Percentiles rank a stretch among this genome's conserved stretches.
Evolutionary conservation across 2,113 vertebrate species (phyloP).

Genomic region (Micronisus gabar): DNA sequence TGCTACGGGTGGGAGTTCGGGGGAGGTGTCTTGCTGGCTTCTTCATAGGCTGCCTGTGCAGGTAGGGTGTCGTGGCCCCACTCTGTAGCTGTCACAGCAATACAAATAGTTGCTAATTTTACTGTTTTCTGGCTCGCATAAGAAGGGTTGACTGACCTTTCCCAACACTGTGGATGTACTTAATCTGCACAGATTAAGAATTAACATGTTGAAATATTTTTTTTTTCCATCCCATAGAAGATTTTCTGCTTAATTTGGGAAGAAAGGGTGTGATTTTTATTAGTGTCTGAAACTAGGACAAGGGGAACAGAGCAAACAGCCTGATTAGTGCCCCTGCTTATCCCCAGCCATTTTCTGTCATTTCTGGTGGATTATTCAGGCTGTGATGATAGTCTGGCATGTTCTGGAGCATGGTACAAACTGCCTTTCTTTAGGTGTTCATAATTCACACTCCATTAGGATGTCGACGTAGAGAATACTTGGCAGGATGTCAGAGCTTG

Average conservation of each 20-base stretch:
- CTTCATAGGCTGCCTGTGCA: not conserved
- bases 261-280: conserved; percentile 10
- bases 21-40: not conserved
- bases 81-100: not conserved
- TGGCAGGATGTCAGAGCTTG: conserved; percentile 31
- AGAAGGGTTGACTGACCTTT: not conserved
- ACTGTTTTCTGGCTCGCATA: not conserved
- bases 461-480: not conserved
- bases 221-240: not conserved
- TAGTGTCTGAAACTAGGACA: conserved; percentile 3
- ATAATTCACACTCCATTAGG: conserved; percentile 51
- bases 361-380: conserved; percentile 20
- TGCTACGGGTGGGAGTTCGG: rapidly evolving
- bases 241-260: conserved; percentile 5
- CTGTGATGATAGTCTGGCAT: not conserved
- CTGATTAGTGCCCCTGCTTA: conserved; percentile 6
- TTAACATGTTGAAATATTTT: not conserved
- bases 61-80: not conserved
- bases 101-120: not conserved
- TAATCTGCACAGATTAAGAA: conserved; percentile 2
- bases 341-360: conserved; percentile 27
- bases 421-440: conserved; percentile 43
- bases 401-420: conserved; percentile 38
- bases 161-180: not conserved
- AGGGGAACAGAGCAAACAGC: not conserved